Conservation (phyloP, 2,113 vertebrate genomes). For the Gnathonemus longibarbis region DNA sequence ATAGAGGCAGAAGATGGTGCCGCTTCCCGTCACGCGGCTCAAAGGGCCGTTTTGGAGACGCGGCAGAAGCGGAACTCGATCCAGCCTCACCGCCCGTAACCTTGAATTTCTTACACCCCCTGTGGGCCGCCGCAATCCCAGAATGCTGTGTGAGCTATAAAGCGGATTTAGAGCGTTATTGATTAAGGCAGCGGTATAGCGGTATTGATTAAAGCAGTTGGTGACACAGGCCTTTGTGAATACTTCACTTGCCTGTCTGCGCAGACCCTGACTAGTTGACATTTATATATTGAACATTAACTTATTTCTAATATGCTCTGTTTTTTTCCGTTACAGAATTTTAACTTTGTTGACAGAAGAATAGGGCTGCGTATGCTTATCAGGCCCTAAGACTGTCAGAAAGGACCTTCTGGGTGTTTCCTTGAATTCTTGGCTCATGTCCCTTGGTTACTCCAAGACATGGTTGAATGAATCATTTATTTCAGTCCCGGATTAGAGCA, state of each 20-base stretch:
- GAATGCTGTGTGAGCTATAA: not conserved
- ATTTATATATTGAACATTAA: not conserved
- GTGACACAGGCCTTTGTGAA: not conserved
- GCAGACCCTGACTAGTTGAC: not conserved
- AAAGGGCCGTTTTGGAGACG: not conserved
- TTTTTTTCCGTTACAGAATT: not conserved
- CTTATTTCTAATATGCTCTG: not conserved
- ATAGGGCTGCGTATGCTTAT: not conserved
- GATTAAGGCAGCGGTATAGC: not conserved
- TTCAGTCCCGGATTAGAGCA: not conserved
- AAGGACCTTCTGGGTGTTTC: not conserved
- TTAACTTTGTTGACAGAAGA: not conserved
- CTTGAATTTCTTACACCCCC: not conserved
- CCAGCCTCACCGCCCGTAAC: not conserved
- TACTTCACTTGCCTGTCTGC: not conserved
- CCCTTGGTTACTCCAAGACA: not conserved
- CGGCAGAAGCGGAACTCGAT: not conserved
- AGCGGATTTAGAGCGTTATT: slow-evolving; percentile 1
- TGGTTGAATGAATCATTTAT: not conserved
- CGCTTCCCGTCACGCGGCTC: not conserved
- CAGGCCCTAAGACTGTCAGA: not conserved
- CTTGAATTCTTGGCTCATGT: not conserved
- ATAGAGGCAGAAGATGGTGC: not conserved
- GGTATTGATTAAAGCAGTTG: not conserved
- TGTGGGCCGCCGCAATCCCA: not conserved